phyloP scores from a whole-genome alignment of 2,888 invertebrate species.

The Dasypolia templi region DNA sequence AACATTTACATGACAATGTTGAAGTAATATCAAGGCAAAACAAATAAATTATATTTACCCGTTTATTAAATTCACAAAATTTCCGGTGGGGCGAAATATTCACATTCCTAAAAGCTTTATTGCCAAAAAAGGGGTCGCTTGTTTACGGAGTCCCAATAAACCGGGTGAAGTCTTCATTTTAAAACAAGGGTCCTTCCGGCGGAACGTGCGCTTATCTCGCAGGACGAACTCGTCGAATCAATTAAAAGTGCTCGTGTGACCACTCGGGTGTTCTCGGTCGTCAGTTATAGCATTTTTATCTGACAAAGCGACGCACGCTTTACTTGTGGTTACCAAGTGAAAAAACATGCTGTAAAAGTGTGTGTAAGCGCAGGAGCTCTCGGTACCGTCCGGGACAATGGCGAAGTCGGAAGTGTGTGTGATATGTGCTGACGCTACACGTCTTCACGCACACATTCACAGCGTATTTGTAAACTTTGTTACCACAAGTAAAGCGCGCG shows the following conservation, averaged over 20 bases:
- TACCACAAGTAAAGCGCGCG: not conserved
- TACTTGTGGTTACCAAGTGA: not conserved
- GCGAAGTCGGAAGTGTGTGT: not conserved
- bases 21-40: constrained; percentile 45
- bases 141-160: constrained; percentile 71
- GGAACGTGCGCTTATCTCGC: constrained; percentile 70
- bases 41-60: constrained; percentile 65
- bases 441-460: not conserved
- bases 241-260: constrained; percentile 70
- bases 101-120: constrained; percentile 78
- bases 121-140: constrained; percentile 76
- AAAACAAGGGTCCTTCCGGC: constrained; percentile 68
- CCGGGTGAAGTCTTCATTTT: constrained; percentile 75
- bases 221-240: constrained; percentile 73
- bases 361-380: no score
- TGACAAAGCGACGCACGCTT: not conserved
- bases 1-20: constrained; percentile 45
- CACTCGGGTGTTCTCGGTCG: not conserved
- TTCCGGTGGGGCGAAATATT: constrained; percentile 73
- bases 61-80: constrained; percentile 73
- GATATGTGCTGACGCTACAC: not conserved
- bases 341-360: not conserved
- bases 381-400: no score
- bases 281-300: not conserved
- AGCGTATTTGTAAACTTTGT: not conserved